Percentiles rank a stretch among this genome's conserved stretches.
phyloP scores from a whole-genome alignment of 1,140 invertebrate genomes.

The Olivierus martensii region DNA sequence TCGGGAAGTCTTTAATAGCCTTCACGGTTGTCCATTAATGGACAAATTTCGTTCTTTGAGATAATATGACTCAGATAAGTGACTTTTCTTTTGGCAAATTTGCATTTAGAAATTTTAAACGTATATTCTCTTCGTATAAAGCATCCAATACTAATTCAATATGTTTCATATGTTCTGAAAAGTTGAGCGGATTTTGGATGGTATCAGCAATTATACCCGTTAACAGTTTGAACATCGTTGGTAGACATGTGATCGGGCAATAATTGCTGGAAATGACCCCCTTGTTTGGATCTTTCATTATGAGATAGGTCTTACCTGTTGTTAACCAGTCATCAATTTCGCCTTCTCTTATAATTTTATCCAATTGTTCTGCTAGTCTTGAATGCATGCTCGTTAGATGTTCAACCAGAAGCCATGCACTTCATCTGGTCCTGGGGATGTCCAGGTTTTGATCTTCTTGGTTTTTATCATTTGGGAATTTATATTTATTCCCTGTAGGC shows the following conservation, averaged over 20 bases:
- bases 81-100: too few species aligned
- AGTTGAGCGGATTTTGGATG: too few species aligned
- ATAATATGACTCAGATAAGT: too few species aligned
- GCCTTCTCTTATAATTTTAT: not conserved
- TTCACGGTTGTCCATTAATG: too few species aligned
- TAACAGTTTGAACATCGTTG: not conserved
- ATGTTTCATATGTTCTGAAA: too few species aligned
- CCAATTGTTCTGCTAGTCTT: not conserved
- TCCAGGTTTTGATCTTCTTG: slow-evolving; percentile 18
- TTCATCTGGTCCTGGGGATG: not conserved
- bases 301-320: not conserved
- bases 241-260: not conserved
- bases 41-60: too few species aligned
- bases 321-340: not conserved
- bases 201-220: not conserved
- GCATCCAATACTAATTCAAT: too few species aligned
- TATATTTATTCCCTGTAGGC: too few species aligned
- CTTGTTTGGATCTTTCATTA: not conserved
- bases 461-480: too few species aligned
- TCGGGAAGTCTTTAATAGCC: too few species aligned
- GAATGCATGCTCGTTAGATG: not conserved
- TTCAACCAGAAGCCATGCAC: not conserved
- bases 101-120: too few species aligned
- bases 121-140: too few species aligned
- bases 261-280: not conserved